Evolutionary conservation across 2,113 vertebrate genomes (phyloP), one percentile per base, ranked within the genome.

Genomic region (Myrmophylax atrothorax): DNA sequence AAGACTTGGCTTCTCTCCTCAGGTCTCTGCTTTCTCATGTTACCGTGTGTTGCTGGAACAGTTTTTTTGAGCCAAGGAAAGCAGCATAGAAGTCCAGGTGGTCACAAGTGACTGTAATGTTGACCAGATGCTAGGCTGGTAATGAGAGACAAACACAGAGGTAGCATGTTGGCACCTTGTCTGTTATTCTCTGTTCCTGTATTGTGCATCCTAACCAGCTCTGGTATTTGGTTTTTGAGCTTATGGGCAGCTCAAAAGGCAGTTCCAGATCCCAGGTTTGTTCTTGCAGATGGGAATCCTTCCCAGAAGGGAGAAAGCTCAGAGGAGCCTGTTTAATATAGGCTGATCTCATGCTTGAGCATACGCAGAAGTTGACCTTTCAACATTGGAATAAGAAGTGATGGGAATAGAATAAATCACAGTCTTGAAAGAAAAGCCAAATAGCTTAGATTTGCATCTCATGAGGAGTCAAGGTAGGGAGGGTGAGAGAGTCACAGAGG

Each of bases 301-400:
- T 96, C 90, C 90, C 85, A 85, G 90, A 96, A 92, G 83, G 75
- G 37, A 90, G 83, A 93, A 88, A 80, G 47, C 95, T 92, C 76
- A 46, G 86, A 92, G 60, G n/a, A 90, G 64, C 73, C 80, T 87
- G 38, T 93, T 96, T 89, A 93, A 92, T 90, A 38, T 92, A 95
- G 73, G 64, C 93, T 96, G 93, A 92, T 96, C 92, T 94, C 91
- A 92, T 96, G 73, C 86, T 86, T 93, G 80, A 93, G 60, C 83
- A 74, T 93, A 94, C 2, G 56, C 92, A 84, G 96, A 79, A 91
- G 56, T 53, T 96, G 89, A 94, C 89, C 91, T 95, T 95, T 95
- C 89, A 69, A 73, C 15, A 58, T 87, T 93, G 91, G 94, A 93
- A 94, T 89, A 75, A 95, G 80, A 93, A 94, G 69, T 89, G 91